Percentiles rank a stretch among this genome's conserved stretches.
phyloP scores from a whole-genome alignment of 2,888 invertebrate genomes.

The Brenthis ino region DNA sequence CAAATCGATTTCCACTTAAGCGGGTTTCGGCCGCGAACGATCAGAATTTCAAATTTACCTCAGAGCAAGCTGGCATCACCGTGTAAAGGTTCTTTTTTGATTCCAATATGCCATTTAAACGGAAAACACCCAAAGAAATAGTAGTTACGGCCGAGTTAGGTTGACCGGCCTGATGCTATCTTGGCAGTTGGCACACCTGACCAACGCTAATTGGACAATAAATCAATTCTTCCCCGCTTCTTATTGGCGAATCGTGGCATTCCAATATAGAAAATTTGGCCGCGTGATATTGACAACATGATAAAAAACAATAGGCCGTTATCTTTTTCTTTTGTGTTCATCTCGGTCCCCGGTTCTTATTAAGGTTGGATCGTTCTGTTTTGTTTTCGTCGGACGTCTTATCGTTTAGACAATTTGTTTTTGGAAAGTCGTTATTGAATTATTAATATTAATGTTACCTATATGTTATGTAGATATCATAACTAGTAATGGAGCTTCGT shows the following conservation, averaged over 20 bases:
- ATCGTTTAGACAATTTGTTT: slow-evolving; percentile 81
- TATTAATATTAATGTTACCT: slow-evolving; percentile 32
- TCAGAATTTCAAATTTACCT: slow-evolving; percentile 80
- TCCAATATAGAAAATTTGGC: slow-evolving; percentile 83
- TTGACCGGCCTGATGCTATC: slow-evolving; percentile 81
- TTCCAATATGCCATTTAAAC: slow-evolving; percentile 80
- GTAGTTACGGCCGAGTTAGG: slow-evolving; percentile 75
- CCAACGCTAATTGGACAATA: slow-evolving; percentile 83
- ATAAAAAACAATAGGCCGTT: slow-evolving; percentile 80
- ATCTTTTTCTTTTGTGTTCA: slow-evolving; percentile 82
- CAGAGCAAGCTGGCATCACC: slow-evolving; percentile 70
- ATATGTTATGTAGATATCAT: slow-evolving; percentile 14
- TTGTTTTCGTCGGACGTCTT: slow-evolving; percentile 73
- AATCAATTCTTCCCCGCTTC: slow-evolving; percentile 82
- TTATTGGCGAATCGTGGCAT: slow-evolving; percentile 82
- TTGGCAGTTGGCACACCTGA: slow-evolving; percentile 83
- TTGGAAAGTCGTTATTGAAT: slow-evolving; percentile 75
- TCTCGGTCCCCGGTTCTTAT: slow-evolving; percentile 78
- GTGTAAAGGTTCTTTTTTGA: slow-evolving; percentile 80
- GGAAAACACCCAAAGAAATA: slow-evolving; percentile 78
- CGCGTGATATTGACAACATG: slow-evolving; percentile 82
- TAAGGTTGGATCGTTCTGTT: slow-evolving; percentile 73
- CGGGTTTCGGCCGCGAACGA: slow-evolving; percentile 67
- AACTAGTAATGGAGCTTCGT: slow-evolving; percentile 7
- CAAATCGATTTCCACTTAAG: slow-evolving; percentile 79